Evolutionary conservation across 2,113 vertebrate genomes (phyloP).

Genomic region (Sinocyclocheilus maitianheensis): DNA sequence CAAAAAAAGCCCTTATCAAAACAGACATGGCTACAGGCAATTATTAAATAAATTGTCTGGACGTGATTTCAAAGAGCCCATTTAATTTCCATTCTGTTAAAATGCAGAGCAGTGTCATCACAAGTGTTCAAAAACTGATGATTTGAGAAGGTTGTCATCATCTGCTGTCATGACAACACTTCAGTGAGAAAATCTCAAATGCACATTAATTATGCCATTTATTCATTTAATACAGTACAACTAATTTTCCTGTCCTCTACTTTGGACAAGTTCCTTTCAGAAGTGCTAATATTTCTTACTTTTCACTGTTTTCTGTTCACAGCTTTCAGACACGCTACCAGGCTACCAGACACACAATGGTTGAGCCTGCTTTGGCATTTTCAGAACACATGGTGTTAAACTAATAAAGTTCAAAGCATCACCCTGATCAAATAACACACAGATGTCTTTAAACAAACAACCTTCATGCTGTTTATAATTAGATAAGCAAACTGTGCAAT

Average conservation of each 20-base stretch:
- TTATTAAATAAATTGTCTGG: constrained; percentile 35
- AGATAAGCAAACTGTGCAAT: constrained; percentile 25
- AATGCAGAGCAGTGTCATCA: neutral
- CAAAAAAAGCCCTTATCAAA: neutral
- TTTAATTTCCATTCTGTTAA: constrained; percentile 9
- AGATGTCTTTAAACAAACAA: constrained; percentile 14
- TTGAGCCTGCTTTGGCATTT: neutral
- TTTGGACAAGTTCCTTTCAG: neutral
- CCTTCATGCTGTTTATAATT: constrained; percentile 30
- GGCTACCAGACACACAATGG: neutral
- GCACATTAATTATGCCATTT: neutral
- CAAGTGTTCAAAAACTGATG: neutral
- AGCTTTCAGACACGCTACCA: neutral
- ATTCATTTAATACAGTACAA: neutral
- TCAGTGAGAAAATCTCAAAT: neutral
- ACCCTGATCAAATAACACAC: neutral
- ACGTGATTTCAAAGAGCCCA: constrained; percentile 35
- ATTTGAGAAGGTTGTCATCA: neutral
- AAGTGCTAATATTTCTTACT: neutral
- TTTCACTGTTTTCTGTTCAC: neutral
- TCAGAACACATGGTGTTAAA: neutral
- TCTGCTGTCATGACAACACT: neutral
- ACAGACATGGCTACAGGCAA: neutral
- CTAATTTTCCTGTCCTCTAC: neutral
- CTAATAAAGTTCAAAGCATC: constrained; percentile 6